Percentiles rank a stretch among this genome's conserved stretches.
These are phyloP conservation scores for Bellardia bayeri DNA, from an alignment of 2,888 invertebrate genomes.

Conservation along the genomic window DNA sequence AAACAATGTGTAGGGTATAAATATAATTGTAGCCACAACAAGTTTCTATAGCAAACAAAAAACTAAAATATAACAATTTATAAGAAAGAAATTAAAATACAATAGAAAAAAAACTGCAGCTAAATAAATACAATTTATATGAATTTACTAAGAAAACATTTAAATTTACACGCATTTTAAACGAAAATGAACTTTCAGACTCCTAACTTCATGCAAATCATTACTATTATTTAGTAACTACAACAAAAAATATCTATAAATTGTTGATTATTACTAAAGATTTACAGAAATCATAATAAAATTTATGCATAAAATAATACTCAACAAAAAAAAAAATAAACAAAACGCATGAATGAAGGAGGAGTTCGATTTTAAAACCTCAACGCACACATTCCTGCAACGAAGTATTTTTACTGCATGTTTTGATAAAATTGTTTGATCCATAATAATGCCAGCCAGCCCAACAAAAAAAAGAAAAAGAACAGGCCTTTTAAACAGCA, in stretches of 20 bases:
- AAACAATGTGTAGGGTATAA: background rate
- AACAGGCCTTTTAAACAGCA: conserved; percentile 32
- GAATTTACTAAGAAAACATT: conserved; percentile 43
- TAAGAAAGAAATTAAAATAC: conserved; percentile 44
- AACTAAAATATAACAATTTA: conserved; percentile 41
- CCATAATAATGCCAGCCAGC: conserved; percentile 67
- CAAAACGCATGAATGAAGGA: conserved; percentile 51
- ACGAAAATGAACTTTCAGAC: conserved; percentile 37
- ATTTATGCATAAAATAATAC: conserved; percentile 48
- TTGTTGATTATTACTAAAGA: conserved; percentile 63
- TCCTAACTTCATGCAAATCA: conserved; percentile 9
- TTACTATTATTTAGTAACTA: background rate
- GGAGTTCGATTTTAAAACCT: conserved; percentile 29
- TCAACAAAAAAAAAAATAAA: conserved; percentile 18
- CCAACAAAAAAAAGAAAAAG: conserved; percentile 13
- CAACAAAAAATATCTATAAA: conserved; percentile 17
- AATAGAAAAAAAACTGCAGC: conserved; percentile 6
- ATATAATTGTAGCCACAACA: background rate
- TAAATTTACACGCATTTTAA: conserved; percentile 56
- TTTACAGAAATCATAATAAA: conserved; percentile 65
- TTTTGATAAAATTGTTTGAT: conserved; percentile 73
- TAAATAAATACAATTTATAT: conserved; percentile 43
- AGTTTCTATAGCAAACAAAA: conserved; percentile 1
- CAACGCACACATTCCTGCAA: background rate
- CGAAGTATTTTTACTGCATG: conserved; percentile 44